phyloP scores from a whole-genome alignment of 1,140 invertebrate species.

The Drosophila pruinosa region DNA sequence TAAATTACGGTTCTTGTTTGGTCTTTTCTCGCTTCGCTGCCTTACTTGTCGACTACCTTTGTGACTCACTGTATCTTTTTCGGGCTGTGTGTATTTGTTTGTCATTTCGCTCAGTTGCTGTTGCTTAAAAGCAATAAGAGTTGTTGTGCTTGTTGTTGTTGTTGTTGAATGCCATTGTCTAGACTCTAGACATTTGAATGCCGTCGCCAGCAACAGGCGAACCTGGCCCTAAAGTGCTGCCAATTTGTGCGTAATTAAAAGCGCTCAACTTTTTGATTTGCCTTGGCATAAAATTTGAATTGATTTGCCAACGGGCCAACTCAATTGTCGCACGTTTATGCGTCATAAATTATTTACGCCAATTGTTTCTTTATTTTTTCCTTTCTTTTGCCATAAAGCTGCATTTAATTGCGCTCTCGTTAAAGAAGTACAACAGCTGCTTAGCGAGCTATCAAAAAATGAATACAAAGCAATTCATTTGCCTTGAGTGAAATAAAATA shows the following conservation, averaged over 20 bases:
- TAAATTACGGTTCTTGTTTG: constrained; percentile 69
- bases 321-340: constrained; percentile 66
- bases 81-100: constrained; percentile 12
- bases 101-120: constrained; percentile 5
- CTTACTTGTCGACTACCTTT: constrained; percentile 19
- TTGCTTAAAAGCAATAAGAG: constrained; percentile 3
- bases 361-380: constrained; percentile 21
- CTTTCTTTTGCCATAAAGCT: neutral
- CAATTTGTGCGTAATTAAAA: constrained; percentile 69
- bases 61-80: too few species aligned
- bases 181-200: constrained; percentile 42
- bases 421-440: constrained; percentile 21
- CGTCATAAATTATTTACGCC: constrained; percentile 64
- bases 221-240: constrained; percentile 23
- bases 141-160: constrained; percentile 9
- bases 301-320: constrained; percentile 28
- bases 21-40: constrained; percentile 51
- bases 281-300: constrained; percentile 59
- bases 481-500: neutral
- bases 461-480: constrained; percentile 1
- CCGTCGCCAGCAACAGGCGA: constrained; percentile 40
- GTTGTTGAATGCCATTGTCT: constrained; percentile 40
- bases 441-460: neutral
- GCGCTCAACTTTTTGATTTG: constrained; percentile 67
- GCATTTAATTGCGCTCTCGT: constrained; percentile 53